Conservation (phyloP, 2,797 vertebrate species). For the Myripristis murdjan region DNA sequence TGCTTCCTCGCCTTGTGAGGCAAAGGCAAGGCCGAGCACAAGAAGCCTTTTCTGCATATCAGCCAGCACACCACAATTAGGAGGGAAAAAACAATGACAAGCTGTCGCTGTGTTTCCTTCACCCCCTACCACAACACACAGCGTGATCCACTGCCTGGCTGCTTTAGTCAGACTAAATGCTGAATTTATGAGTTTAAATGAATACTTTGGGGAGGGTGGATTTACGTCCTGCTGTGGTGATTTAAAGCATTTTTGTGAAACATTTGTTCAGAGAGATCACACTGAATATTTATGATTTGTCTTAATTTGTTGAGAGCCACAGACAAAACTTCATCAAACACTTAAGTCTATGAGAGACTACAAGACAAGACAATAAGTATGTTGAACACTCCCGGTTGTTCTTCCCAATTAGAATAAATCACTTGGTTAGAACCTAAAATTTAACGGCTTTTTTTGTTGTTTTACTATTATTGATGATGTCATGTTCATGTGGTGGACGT, state of each 20-base stretch:
- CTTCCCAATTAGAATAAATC: background rate
- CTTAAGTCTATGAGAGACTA: slow-evolving; percentile 1
- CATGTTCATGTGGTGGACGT: no score
- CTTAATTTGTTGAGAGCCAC: slow-evolving; percentile 35
- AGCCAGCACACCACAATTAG: slow-evolving; percentile 68
- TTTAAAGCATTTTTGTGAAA: slow-evolving; percentile 70
- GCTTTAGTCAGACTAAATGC: slow-evolving; percentile 73
- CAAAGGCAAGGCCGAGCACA: slow-evolving; percentile 33
- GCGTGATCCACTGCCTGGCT: slow-evolving; percentile 63
- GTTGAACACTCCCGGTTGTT: background rate
- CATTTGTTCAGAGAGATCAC: slow-evolving; percentile 54
- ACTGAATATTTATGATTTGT: slow-evolving; percentile 73
- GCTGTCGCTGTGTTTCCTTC: slow-evolving; percentile 54
- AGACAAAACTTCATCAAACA: slow-evolving; percentile 32
- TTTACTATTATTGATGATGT: no score
- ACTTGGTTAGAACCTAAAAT: background rate
- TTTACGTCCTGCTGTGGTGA: slow-evolving; percentile 70
- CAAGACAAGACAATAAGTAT: background rate
- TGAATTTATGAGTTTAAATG: slow-evolving; percentile 74
- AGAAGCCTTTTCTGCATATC: slow-evolving; percentile 42
- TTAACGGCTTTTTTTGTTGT: no score
- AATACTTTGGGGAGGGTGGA: slow-evolving; percentile 64
- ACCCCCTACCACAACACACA: slow-evolving; percentile 52
- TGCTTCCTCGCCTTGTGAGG: slow-evolving; percentile 27
- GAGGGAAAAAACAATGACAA: slow-evolving; percentile 48